phyloP scores from a whole-genome alignment of 2,888 invertebrate species.

The Resseliella maxima region DNA sequence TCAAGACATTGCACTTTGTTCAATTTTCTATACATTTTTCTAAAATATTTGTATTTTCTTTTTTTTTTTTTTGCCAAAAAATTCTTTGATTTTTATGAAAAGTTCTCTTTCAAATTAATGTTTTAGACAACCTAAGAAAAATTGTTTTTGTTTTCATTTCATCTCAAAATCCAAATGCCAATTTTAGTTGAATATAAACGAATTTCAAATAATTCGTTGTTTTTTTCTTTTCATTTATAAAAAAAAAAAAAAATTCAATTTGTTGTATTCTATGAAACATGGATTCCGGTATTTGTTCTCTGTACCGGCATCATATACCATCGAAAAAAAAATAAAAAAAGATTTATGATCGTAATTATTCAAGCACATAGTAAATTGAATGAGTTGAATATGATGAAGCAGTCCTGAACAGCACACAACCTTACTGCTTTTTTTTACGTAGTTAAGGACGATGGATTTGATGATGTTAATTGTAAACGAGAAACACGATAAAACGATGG shows the following conservation, averaged over 20 bases:
- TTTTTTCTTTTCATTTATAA: background rate
- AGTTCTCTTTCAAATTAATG: background rate
- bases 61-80: no score
- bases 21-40: no score
- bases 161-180: background rate
- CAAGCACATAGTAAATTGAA: background rate
- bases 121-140: background rate
- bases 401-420: background rate
- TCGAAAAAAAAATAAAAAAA: background rate
- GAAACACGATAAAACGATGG: slow-evolving; percentile 26
- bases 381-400: slow-evolving; percentile 44
- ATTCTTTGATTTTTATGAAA: no score
- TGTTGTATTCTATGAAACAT: background rate
- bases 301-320: background rate
- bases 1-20: slow-evolving; percentile 9
- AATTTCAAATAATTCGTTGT: background rate
- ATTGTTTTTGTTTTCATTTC: background rate
- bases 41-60: no score
- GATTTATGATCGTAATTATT: background rate
- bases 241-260: background rate
- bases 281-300: background rate
- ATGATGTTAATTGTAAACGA: slow-evolving; percentile 31
- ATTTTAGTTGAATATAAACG: background rate
- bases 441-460: slow-evolving; percentile 11
- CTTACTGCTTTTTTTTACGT: background rate